Conservation (phyloP, 2,888 invertebrate species). For the Lasioglossum oenotherae region DNA sequence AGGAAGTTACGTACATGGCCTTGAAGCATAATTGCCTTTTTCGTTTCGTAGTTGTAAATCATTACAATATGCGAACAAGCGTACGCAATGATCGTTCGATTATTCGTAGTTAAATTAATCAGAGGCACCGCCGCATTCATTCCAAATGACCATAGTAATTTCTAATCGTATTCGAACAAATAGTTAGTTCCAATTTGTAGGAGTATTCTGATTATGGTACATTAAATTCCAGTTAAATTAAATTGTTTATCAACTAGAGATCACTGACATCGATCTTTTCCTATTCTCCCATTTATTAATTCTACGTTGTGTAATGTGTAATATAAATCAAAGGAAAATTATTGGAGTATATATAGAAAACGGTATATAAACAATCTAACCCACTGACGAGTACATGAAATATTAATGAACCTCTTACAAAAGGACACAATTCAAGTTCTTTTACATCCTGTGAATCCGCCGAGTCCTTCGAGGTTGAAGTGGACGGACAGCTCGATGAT, state of each 20-base stretch:
- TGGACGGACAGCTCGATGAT: background rate
- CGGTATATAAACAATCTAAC: background rate
- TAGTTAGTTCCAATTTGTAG: background rate
- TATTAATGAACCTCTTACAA: slow-evolving; percentile 1
- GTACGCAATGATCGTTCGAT: slow-evolving; percentile 86
- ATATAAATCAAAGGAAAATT: background rate
- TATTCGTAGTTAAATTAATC: slow-evolving; percentile 86
- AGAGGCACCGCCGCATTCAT: slow-evolving; percentile 87
- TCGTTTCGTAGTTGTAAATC: slow-evolving; percentile 87
- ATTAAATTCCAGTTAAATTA: background rate
- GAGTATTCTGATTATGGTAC: background rate
- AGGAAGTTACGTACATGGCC: slow-evolving; percentile 87
- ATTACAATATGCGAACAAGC: slow-evolving; percentile 88
- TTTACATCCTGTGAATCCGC: background rate
- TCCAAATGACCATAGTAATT: slow-evolving; percentile 88
- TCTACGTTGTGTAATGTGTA: background rate
- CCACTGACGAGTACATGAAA: background rate
- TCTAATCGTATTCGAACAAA: slow-evolving; percentile 79
- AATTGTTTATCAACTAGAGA: background rate
- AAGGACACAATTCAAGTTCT: background rate
- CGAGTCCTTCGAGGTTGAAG: background rate
- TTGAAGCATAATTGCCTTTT: slow-evolving; percentile 87
- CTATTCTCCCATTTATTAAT: background rate
- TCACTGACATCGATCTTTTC: too few species aligned
- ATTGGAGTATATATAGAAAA: background rate